Percentiles rank a stretch among this genome's conserved stretches.
Conservation (phyloP, 2,113 vertebrate genomes). For the Sialia sialis region DNA sequence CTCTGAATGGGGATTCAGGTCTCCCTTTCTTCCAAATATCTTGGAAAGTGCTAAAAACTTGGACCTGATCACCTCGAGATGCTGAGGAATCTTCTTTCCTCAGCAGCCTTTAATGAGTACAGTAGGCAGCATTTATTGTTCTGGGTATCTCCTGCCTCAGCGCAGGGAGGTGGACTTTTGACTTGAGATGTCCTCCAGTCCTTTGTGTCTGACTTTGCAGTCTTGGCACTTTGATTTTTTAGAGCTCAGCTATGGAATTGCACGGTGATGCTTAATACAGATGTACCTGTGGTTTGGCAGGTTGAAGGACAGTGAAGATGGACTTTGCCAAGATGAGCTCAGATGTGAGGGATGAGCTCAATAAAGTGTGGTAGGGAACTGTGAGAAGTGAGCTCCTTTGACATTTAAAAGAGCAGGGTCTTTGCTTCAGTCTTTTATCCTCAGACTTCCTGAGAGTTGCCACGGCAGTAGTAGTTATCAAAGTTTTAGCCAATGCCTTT, state of each 20-base stretch:
- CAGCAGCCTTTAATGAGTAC: neutral
- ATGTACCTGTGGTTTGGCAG: neutral
- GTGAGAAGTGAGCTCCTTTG: neutral
- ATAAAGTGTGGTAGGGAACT: neutral
- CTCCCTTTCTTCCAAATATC: neutral
- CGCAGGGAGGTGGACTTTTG: neutral
- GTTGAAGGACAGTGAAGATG: neutral
- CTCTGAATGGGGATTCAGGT: neutral
- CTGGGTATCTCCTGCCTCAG: neutral
- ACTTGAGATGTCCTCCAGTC: neutral
- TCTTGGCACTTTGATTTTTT: neutral
- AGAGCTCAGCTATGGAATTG: neutral
- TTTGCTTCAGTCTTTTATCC: neutral
- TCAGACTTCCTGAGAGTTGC: neutral
- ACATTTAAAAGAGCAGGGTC: neutral
- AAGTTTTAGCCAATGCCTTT: neutral
- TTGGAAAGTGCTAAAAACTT: neutral
- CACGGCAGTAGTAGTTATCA: neutral
- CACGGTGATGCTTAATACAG: neutral
- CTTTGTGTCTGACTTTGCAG: neutral
- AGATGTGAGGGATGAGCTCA: neutral
- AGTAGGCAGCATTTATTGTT: neutral
- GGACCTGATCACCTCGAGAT: accelerated
- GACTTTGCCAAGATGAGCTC: neutral
- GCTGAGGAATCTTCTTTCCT: neutral